Percentiles rank a stretch among this genome's conserved stretches.
These are phyloP conservation scores for Felis chaus DNA, from an alignment of 2,113 vertebrate genomes.

Conservation along the genomic window DNA sequence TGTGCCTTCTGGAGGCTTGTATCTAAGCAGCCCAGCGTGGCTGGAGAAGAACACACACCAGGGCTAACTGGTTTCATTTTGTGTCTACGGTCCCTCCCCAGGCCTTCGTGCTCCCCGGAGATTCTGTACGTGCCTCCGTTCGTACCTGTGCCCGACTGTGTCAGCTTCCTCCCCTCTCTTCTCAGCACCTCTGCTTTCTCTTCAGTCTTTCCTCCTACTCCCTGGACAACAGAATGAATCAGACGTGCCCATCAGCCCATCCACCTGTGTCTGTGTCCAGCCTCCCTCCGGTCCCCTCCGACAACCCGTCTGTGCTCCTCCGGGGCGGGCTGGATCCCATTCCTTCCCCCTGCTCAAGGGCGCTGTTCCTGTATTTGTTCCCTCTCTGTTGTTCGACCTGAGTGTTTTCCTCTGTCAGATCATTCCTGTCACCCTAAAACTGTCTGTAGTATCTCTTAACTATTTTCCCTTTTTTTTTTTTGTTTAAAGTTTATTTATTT, in stretches of 20 bases:
- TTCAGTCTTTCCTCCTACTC: not conserved
- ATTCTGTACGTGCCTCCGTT: fast-evolving
- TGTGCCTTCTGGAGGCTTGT: not conserved
- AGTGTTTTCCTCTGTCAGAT: fast-evolving
- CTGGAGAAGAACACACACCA: too few species aligned
- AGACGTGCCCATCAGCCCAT: fast-evolving
- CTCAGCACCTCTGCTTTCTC: not conserved
- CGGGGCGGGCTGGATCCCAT: fast-evolving
- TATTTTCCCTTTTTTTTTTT: not conserved
- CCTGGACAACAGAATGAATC: not conserved
- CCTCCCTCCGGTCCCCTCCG: not conserved
- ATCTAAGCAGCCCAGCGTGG: not conserved
- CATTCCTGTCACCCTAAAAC: not conserved
- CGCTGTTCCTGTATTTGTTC: fast-evolving
- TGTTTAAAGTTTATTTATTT: too few species aligned
- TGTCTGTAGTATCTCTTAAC: not conserved
- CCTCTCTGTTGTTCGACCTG: not conserved
- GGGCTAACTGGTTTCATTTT: not conserved
- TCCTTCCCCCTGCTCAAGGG: not conserved
- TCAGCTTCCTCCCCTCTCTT: not conserved
- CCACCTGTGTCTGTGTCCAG: fast-evolving
- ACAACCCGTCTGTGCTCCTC: fast-evolving
- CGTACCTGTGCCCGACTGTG: fast-evolving
- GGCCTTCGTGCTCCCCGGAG: not conserved
- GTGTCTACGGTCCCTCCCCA: too few species aligned